Conservation (phyloP, 23 tunicate genomes). For the Halocynthia aurantium region DNA sequence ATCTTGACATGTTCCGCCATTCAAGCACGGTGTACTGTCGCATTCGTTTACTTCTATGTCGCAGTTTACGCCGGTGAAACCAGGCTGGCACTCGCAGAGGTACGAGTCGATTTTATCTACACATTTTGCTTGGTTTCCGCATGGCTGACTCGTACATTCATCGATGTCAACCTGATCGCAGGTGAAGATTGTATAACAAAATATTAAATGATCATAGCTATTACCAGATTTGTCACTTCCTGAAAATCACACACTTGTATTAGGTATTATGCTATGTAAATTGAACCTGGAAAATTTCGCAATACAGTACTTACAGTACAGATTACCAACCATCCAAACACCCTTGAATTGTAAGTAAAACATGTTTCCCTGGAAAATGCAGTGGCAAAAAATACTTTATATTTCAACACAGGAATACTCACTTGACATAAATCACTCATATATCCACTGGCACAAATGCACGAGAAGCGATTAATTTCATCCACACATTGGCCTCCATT, state of each 20-base stretch:
- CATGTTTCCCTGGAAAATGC: too few relatives aligned
- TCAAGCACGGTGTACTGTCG: slow-evolving; percentile 7
- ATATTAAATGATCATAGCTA: too few relatives aligned
- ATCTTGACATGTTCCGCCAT: slow-evolving; percentile 15
- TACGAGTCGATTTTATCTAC: slow-evolving; percentile 5
- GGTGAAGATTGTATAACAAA: too few relatives aligned
- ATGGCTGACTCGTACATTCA: slow-evolving; percentile 27
- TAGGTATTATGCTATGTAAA: too few relatives aligned
- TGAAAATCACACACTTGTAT: too few relatives aligned
- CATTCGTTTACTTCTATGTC: slow-evolving; percentile 16
- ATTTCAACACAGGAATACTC: neutral
- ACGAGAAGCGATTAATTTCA: slow-evolving; percentile 4
- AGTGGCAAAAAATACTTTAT: neutral
- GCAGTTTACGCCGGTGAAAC: slow-evolving; percentile 7
- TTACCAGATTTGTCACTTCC: too few relatives aligned
- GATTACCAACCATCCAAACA: too few relatives aligned
- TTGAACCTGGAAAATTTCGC: too few relatives aligned
- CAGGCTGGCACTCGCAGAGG: slow-evolving; percentile 4
- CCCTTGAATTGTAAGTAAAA: too few relatives aligned
- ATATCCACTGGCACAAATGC: slow-evolving; percentile 16
- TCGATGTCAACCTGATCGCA: slow-evolving; percentile 17
- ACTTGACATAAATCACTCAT: slow-evolving; percentile 13
- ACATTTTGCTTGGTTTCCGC: slow-evolving; percentile 11
- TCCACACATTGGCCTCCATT: slow-evolving; percentile 21
- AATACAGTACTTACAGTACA: too few relatives aligned